Evolutionary conservation across 2,113 vertebrate genomes (phyloP).

Genomic region (Rhegmatorhina hoffmannsi): DNA sequence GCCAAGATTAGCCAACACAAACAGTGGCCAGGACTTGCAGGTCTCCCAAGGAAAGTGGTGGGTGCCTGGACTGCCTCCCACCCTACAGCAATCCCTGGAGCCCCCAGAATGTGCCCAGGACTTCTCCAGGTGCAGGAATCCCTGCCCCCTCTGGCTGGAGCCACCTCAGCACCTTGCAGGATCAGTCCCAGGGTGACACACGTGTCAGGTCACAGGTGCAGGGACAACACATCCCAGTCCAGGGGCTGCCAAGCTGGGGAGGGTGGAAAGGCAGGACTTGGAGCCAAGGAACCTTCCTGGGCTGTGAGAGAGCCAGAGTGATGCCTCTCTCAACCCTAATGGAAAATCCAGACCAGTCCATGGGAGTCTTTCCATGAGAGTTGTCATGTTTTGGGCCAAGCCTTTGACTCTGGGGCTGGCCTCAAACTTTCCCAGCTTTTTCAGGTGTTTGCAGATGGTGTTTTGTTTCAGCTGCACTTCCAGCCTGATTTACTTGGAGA

Average conservation of each 20-base stretch:
- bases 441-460: neutral
- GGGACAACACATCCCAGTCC: neutral
- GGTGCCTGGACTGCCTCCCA: accelerated
- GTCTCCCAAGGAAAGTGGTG: neutral
- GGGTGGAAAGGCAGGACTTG: neutral
- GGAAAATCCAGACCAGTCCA: neutral
- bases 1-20: neutral
- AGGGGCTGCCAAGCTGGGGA: neutral
- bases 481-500: neutral
- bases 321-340: neutral
- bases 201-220: neutral
- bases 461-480: neutral
- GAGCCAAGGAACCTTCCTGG: neutral
- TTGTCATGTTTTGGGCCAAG: neutral
- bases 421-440: neutral
- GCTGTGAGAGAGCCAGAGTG: neutral
- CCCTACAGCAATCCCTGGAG: neutral
- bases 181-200: neutral
- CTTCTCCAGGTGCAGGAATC: neutral
- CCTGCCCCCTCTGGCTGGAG: accelerated
- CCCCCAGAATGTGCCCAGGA: neutral
- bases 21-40: accelerated
- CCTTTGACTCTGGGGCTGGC: neutral
- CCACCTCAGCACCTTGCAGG: neutral
- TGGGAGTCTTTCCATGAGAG: neutral